These are phyloP conservation scores for Habropoda laboriosa DNA, from an alignment of 1,140 invertebrate species.

Conservation along the genomic window DNA sequence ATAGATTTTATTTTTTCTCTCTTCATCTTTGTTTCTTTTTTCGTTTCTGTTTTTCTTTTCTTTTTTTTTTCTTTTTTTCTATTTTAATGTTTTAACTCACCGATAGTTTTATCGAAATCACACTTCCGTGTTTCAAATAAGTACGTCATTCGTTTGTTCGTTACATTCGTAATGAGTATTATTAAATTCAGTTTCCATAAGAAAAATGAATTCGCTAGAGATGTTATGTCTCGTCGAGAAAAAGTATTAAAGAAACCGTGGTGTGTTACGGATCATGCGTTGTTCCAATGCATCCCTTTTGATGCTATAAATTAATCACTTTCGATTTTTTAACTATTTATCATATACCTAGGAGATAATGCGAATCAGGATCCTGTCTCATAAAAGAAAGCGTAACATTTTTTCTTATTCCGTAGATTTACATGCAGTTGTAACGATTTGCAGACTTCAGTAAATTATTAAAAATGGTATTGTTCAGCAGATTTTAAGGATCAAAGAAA, in stretches of 20 bases:
- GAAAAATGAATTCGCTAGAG: not conserved
- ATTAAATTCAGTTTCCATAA: not conserved
- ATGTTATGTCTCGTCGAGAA: not conserved
- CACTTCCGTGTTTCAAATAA: not conserved
- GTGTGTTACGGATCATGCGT: not conserved
- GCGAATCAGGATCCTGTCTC: not conserved
- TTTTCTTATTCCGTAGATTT: constrained; percentile 6
- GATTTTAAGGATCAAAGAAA: constrained; percentile 12
- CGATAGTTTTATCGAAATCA: constrained; percentile 8
- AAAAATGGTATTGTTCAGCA: not conserved
- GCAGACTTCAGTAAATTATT: not conserved
- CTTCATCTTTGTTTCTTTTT: constrained; percentile 16
- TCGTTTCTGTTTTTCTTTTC: constrained; percentile 18
- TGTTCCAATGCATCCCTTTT: not conserved
- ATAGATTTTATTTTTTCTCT: constrained; percentile 31
- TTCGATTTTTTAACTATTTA: constrained; percentile 23
- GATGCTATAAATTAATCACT: not conserved
- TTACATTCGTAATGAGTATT: not conserved
- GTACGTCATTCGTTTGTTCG: not conserved
- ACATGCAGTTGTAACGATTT: not conserved
- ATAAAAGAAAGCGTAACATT: not conserved
- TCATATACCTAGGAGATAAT: constrained; percentile 8
- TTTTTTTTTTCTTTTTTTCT: not conserved
- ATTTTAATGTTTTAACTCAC: not conserved
- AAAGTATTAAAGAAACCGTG: not conserved